phyloP scores from a whole-genome alignment of 2,113 vertebrate genomes.

The Oncorhynchus masou region DNA sequence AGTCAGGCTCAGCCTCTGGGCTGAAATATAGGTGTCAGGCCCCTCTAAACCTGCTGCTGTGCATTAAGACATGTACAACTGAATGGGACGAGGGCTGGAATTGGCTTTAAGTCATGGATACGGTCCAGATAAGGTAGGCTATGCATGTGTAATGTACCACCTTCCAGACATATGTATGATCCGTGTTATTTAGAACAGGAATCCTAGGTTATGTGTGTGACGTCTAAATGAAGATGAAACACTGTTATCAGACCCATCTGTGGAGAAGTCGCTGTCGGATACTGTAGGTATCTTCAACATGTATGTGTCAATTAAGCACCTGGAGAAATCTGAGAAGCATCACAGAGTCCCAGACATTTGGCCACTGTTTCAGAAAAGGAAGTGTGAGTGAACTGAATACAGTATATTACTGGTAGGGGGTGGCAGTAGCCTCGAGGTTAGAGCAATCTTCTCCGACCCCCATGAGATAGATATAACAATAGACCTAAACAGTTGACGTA shows the following conservation, averaged over 20 bases:
- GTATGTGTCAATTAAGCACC: too few species aligned
- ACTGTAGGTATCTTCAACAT: not conserved
- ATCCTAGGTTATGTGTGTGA: not conserved
- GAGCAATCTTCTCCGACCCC: not conserved
- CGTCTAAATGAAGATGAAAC: constrained; percentile 5
- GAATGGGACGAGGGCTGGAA: constrained; percentile 65
- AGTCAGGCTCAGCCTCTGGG: constrained; percentile 20
- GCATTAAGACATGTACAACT: constrained; percentile 48
- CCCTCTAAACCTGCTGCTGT: constrained; percentile 41
- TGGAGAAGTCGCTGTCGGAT: not conserved
- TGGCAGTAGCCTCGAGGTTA: too few species aligned
- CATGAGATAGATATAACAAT: not conserved
- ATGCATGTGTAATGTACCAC: not conserved
- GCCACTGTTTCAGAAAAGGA: constrained; percentile 14
- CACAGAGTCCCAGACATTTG: constrained; percentile 4
- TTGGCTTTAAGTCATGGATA: constrained; percentile 49
- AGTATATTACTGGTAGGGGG: not conserved
- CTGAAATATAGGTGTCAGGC: constrained; percentile 49
- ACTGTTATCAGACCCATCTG: not conserved
- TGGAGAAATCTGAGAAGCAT: constrained; percentile 10
- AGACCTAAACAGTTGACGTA: not conserved
- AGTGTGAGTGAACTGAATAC: not conserved
- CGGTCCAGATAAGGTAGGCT: constrained; percentile 25
- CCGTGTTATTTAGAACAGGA: not conserved
- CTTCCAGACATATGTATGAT: constrained; percentile 7